Evolutionary conservation across 2,888 invertebrate species (phyloP).

Genomic region (Celastrina argiolus): DNA sequence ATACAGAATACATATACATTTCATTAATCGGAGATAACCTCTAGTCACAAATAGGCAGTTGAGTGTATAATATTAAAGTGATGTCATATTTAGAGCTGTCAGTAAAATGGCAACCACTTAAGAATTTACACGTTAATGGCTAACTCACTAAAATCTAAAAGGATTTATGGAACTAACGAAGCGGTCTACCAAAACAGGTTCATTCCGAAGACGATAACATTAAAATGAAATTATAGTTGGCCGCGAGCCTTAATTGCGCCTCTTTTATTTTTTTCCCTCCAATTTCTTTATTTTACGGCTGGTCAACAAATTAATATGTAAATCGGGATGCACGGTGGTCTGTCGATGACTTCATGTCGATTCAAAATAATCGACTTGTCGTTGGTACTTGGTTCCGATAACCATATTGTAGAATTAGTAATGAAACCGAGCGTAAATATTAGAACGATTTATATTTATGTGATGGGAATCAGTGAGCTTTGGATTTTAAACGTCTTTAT

Average conservation of each 20-base stretch:
- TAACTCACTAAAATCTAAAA: constrained; percentile 21
- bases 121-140: constrained; percentile 18
- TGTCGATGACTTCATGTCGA: constrained; percentile 42
- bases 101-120: constrained; percentile 18
- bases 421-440: not conserved
- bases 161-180: constrained; percentile 45
- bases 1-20: no score
- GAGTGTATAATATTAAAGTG: not conserved
- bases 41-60: not conserved
- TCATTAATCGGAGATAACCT: no score
- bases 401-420: constrained; percentile 22
- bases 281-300: constrained; percentile 75
- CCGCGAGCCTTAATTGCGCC: constrained; percentile 59
- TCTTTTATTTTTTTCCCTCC: constrained; percentile 58
- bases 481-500: not conserved
- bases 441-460: not conserved
- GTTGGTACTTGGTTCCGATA: constrained; percentile 28
- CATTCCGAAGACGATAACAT: constrained; percentile 49
- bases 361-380: constrained; percentile 37
- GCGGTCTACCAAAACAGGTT: constrained; percentile 41
- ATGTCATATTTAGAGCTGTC: not conserved
- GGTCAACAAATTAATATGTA: constrained; percentile 74
- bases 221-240: constrained; percentile 65
- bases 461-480: not conserved
- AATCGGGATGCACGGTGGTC: constrained; percentile 70